phyloP scores from a whole-genome alignment of 2,888 invertebrate species.

The Acrobasis suavella region DNA sequence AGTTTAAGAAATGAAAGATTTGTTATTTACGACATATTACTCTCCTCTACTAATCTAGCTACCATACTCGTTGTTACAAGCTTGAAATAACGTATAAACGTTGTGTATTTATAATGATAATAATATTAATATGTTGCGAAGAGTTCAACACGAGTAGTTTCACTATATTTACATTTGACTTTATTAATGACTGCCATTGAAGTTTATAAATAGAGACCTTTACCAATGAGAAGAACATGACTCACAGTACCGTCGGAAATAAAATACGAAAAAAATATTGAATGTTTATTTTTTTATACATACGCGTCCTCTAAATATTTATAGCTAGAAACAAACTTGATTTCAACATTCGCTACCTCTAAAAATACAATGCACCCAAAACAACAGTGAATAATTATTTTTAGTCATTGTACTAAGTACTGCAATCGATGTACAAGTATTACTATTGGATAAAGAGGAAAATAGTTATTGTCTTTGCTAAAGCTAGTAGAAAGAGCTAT shows the following conservation, averaged over 20 bases:
- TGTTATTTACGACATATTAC: too few species aligned
- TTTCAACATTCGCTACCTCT: conserved; percentile 7
- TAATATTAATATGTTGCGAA: too few species aligned
- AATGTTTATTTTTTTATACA: conserved; percentile 14
- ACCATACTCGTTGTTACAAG: too few species aligned
- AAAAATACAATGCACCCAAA: conserved; percentile 15
- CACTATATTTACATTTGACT: neutral
- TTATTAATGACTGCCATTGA: conserved; percentile 9
- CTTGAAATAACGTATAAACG: neutral
- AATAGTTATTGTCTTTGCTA: neutral
- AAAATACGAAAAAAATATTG: conserved; percentile 14
- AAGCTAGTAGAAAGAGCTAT: too few species aligned
- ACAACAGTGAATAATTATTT: conserved; percentile 5
- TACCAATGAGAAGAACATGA: conserved; percentile 13
- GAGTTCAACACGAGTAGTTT: neutral
- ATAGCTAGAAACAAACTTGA: conserved; percentile 10
- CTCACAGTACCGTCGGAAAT: conserved; percentile 14
- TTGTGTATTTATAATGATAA: neutral
- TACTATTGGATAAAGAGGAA: neutral
- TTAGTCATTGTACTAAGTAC: conserved; percentile 5
- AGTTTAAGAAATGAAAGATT: too few species aligned
- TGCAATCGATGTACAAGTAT: neutral
- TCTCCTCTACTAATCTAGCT: too few species aligned
- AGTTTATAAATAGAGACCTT: conserved; percentile 12
- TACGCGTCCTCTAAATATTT: conserved; percentile 20